These are phyloP conservation scores for Polydrusus pterygomalis DNA, from an alignment of 2,888 invertebrate species.

Conservation along the genomic window DNA sequence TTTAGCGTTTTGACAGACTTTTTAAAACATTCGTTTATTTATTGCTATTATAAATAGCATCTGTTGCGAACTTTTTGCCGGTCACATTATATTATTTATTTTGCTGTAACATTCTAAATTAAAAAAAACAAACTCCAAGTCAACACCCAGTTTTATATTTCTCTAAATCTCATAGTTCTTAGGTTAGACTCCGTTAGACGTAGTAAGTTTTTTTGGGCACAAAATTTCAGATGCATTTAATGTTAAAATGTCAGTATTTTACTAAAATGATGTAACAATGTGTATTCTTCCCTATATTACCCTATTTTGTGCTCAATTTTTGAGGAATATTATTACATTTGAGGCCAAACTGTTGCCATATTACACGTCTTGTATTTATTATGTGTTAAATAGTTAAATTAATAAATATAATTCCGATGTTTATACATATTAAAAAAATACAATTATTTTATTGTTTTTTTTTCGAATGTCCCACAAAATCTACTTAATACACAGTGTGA, in stretches of 20 bases:
- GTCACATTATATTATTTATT: too few relatives aligned
- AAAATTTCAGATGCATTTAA: constrained; percentile 35
- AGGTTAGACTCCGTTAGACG: constrained; percentile 34
- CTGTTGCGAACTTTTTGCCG: too few relatives aligned
- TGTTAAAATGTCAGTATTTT: constrained; percentile 48
- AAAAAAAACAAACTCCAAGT: neutral
- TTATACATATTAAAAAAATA: constrained; percentile 60
- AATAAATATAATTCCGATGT: constrained; percentile 57
- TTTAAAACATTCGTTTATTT: too few relatives aligned
- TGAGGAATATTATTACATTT: constrained; percentile 57
- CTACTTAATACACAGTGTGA: too few relatives aligned
- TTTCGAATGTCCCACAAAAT: neutral
- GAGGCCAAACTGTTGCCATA: constrained; percentile 67
- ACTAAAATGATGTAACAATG: constrained; percentile 10
- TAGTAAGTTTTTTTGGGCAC: constrained; percentile 35
- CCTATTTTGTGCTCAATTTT: constrained; percentile 64
- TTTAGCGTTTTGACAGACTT: too few relatives aligned
- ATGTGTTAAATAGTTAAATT: constrained; percentile 51
- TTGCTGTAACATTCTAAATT: constrained; percentile 3
- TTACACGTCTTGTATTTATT: constrained; percentile 62
- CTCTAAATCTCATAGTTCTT: constrained; percentile 36
- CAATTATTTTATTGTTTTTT: constrained; percentile 9
- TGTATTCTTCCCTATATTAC: constrained; percentile 50
- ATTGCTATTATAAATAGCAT: too few relatives aligned
- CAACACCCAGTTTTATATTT: constrained; percentile 5